phyloP scores from a whole-genome alignment of 2,113 vertebrate genomes.

The Origma solitaria region DNA sequence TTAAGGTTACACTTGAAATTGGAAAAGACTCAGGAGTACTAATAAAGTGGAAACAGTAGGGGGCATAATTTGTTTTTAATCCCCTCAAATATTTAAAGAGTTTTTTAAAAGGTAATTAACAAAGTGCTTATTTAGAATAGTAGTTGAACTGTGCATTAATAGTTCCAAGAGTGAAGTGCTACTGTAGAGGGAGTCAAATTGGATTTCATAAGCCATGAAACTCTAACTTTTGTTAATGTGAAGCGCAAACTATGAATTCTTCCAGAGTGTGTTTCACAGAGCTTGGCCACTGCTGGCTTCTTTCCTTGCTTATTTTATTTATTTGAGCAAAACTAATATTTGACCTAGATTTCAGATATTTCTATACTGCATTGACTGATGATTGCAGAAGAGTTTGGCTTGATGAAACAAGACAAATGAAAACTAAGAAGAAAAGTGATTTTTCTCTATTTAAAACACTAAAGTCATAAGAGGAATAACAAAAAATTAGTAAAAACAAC shows the following conservation, averaged over 20 bases:
- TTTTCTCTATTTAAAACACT: neutral
- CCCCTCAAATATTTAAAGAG: neutral
- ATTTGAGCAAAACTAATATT: neutral
- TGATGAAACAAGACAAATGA: neutral
- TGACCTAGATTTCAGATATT: neutral
- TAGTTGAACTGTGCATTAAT: neutral
- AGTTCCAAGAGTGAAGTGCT: neutral
- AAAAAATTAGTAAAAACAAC: neutral
- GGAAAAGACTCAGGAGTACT: neutral
- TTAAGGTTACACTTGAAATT: neutral
- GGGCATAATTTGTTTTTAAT: neutral
- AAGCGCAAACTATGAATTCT: neutral
- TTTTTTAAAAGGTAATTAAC: neutral
- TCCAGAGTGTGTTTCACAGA: neutral
- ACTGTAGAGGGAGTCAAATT: neutral
- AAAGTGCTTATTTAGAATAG: neutral
- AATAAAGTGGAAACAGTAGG: neutral
- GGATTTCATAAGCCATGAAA: neutral
- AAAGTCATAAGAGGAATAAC: neutral
- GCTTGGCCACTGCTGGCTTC: neutral
- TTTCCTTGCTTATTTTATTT: neutral
- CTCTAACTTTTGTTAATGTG: neutral
- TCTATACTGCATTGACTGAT: neutral
- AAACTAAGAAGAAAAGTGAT: neutral
- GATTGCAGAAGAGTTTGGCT: neutral